These are phyloP conservation scores for Agrotis exclamationis DNA, from an alignment of 2,888 invertebrate genomes.

Conservation along the genomic window DNA sequence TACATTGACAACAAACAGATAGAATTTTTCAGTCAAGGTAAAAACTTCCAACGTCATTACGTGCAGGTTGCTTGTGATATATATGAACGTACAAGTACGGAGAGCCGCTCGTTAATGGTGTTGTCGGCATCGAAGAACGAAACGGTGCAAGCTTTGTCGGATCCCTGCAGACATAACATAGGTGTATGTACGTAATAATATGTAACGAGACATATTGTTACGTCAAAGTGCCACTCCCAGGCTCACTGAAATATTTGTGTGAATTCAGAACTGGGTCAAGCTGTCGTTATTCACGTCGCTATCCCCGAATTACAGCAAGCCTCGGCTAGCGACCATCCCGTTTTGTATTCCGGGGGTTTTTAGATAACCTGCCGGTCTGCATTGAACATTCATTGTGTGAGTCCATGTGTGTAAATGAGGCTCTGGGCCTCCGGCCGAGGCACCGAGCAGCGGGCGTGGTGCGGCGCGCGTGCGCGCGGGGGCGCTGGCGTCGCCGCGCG, in stretches of 20 bases:
- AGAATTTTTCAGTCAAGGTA: slow-evolving; percentile 12
- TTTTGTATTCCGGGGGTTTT: slow-evolving; percentile 69
- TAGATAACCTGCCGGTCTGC: slow-evolving; percentile 71
- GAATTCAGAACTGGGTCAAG: slow-evolving; percentile 82
- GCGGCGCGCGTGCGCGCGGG: slow-evolving; percentile 77
- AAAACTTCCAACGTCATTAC: slow-evolving; percentile 3
- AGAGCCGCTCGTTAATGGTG: slow-evolving; percentile 14
- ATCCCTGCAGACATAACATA: slow-evolving; percentile 41
- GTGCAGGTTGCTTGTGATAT: neutral
- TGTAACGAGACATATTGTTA: slow-evolving; percentile 75
- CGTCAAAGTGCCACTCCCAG: slow-evolving; percentile 82
- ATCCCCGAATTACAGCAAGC: slow-evolving; percentile 63
- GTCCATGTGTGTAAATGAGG: slow-evolving; percentile 80
- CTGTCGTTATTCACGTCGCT: slow-evolving; percentile 69
- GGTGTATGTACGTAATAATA: slow-evolving; percentile 54
- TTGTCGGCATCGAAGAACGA: slow-evolving; percentile 21
- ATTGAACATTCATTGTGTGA: slow-evolving; percentile 71
- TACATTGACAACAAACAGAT: neutral
- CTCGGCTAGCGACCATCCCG: slow-evolving; percentile 67
- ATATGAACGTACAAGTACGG: neutral
- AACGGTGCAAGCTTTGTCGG: slow-evolving; percentile 25
- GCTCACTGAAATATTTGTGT: slow-evolving; percentile 81
- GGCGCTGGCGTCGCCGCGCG: slow-evolving; percentile 81
- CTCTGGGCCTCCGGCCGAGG: slow-evolving; percentile 61
- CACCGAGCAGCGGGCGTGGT: slow-evolving; percentile 65